A percentile compares a stretch with the other conserved stretches of the same genome.
Conservation (phyloP, 1,140 invertebrate species). For the Bombus waltoni region DNA sequence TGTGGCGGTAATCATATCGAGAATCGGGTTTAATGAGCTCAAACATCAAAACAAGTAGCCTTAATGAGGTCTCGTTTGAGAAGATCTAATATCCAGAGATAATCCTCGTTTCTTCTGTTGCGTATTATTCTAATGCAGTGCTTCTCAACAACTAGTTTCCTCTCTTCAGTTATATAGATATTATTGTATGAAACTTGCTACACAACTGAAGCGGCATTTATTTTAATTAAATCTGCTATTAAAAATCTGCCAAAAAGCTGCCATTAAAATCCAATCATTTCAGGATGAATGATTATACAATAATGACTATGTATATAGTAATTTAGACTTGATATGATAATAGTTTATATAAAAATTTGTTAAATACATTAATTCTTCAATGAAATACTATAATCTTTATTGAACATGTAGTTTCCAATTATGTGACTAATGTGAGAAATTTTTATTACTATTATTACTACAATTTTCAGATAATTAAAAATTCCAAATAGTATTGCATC, state of each 20-base stretch:
- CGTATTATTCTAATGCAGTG: conserved; percentile 55
- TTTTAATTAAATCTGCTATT: too few relatives aligned
- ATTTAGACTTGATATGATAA: background rate
- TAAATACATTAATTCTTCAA: too few relatives aligned
- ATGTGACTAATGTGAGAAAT: too few relatives aligned
- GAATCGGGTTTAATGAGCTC: conserved; percentile 54
- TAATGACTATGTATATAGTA: background rate
- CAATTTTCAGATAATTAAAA: too few relatives aligned
- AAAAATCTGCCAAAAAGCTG: background rate
- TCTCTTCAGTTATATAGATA: too few relatives aligned
- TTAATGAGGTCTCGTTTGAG: conserved; percentile 51
- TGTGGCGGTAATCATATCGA: conserved; percentile 30
- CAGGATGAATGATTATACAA: too few relatives aligned
- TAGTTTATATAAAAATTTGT: too few relatives aligned
- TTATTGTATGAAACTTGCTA: too few relatives aligned
- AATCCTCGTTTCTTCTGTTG: conserved; percentile 42
- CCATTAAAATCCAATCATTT: background rate
- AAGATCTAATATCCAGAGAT: conserved; percentile 53
- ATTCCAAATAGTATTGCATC: too few relatives aligned
- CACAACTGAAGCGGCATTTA: too few relatives aligned
- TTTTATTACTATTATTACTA: too few relatives aligned
- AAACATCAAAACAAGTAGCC: conserved; percentile 36
- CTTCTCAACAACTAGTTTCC: conserved; percentile 36
- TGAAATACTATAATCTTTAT: background rate
- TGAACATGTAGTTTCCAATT: background rate